Evolutionary conservation across 1,140 invertebrate species (phyloP), one percentile per base, ranked within the genome.

Genomic region (Caerostris extrusa): DNA sequence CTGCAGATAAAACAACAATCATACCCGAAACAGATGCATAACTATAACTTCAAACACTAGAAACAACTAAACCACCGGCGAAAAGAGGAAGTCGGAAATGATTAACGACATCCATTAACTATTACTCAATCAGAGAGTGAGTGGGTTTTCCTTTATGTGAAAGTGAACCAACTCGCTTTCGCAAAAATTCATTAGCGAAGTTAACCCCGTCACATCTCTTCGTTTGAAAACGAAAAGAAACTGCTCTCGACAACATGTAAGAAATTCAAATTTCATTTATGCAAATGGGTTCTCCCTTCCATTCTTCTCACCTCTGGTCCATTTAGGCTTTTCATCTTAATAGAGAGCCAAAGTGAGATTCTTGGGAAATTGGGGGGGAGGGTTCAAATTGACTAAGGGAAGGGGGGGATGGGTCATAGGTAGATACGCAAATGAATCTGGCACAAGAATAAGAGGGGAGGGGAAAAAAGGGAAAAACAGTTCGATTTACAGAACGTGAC

Each of bases 221-320:
- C 69, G 67, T 91, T 91, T 82, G 19, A 60, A 90, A 69, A 64
- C 12, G 60, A 34, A 58, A 56, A 85, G 61, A 67, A 67, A 91
- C n/a, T 17, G 71, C 12, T 88, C 61, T 53, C 34, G 17, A 69
- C 88, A 77, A 58, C 61, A 77, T 83, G 81, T 12, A 85, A 85
- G 90, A 92, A 69, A 92, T 85, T 85, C 90, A 92, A 92, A 92
- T 92, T 92, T 92, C 90, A 92, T 92, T 92, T 92, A 92, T 92
- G 81, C 53, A 92, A 92, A 92, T 85, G 90, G 69, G 6, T 83
- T 60, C 57, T 50, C 57, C n/a, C 86, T 55, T 7, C 77, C 6
- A 5, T 34, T 19, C 50, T 67, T 88, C 12, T 53, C 50, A 50
- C 86, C 64, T 60, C 7, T 53, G 34, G 85, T 34, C 57, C 87